A percentile compares a stretch with the other conserved stretches of the same genome.
Conservation (phyloP, 2,797 vertebrate species). For the Monodelphis domestica region DNA sequence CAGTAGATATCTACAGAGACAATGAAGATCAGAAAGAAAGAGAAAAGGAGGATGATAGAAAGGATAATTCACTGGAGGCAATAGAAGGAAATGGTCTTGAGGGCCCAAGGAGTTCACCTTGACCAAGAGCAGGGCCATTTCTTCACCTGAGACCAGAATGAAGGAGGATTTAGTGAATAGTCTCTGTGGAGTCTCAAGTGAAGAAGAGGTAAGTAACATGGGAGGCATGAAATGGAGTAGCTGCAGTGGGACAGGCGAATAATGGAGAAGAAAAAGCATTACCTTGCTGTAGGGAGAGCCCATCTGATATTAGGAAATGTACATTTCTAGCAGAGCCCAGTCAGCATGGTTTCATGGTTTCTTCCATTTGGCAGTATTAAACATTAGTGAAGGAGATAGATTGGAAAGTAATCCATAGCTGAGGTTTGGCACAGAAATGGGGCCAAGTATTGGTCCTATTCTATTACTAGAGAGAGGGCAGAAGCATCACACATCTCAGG, state of each 20-base stretch:
- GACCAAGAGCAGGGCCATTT: not conserved
- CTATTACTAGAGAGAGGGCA: not conserved
- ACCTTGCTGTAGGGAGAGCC: not conserved
- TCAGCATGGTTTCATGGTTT: not conserved
- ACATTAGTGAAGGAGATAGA: not conserved
- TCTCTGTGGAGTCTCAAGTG: not conserved
- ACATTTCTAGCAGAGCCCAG: not conserved
- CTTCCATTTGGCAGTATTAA: not conserved
- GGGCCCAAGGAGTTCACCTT: not conserved
- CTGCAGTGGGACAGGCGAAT: not conserved
- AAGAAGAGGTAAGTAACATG: not conserved
- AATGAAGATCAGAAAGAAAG: no score
- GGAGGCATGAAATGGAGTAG: not conserved
- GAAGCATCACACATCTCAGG: not conserved
- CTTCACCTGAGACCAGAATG: not conserved
- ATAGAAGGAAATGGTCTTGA: not conserved
- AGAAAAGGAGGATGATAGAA: no score
- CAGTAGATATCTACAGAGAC: no score
- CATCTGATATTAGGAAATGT: not conserved
- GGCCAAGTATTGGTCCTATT: not conserved
- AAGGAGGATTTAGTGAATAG: not conserved
- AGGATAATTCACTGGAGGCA: not conserved
- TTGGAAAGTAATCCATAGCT: not conserved
- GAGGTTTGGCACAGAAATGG: not conserved
- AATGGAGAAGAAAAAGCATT: not conserved